Percentiles rank a stretch among this genome's conserved stretches.
Conservation (phyloP, 92 coral and sea anemone species). For the Umimayanthus kanabou region DNA sequence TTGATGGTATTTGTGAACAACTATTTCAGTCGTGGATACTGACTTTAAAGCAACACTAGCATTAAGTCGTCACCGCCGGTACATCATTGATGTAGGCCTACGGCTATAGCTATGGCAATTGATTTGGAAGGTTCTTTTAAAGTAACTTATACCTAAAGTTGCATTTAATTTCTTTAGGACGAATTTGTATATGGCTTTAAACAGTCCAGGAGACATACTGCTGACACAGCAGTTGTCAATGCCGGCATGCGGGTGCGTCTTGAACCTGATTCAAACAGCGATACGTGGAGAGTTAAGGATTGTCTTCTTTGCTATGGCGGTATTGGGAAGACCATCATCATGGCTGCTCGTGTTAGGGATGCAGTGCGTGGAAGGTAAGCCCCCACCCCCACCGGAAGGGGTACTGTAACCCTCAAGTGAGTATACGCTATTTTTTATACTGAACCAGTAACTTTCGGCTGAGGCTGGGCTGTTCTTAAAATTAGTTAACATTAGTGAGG, state of each 20-base stretch:
- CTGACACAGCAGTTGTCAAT: slow-evolving; percentile 3
- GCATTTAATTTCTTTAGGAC: not conserved
- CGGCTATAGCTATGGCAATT: no score
- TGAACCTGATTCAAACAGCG: not conserved
- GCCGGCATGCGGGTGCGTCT: slow-evolving; percentile 1
- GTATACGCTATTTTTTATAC: no score
- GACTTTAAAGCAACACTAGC: no score
- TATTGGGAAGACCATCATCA: not conserved
- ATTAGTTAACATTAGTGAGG: no score
- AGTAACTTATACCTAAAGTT: not conserved
- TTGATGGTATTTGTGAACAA: no score
- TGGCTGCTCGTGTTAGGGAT: not conserved
- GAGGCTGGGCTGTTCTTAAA: no score
- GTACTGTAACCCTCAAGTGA: no score
- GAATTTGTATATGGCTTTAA: slow-evolving; percentile 12
- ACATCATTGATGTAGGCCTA: no score
- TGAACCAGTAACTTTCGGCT: no score
- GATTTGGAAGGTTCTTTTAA: not conserved
- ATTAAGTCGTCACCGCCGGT: no score
- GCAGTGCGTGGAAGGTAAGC: not conserved
- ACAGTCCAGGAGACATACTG: slow-evolving; percentile 3
- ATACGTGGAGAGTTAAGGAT: not conserved
- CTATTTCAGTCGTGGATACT: no score
- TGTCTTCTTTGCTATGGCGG: slow-evolving; percentile 15
- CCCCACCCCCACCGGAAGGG: no score